A percentile compares a stretch with the other conserved stretches of the same genome.
Conservation (phyloP, 2,797 vertebrate species). For the Sebastolobus alascanus region DNA sequence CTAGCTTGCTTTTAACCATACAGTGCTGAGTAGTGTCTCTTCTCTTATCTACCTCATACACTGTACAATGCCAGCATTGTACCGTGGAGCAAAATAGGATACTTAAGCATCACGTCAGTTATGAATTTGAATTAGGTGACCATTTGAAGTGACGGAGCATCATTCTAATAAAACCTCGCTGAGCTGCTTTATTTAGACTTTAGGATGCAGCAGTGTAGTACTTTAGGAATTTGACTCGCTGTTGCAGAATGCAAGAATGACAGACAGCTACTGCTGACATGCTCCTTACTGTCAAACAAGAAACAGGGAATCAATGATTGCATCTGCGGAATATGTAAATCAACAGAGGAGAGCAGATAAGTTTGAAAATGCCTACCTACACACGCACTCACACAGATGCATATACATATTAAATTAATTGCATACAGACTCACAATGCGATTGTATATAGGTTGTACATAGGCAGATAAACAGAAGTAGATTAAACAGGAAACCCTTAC, state of each 20-base stretch:
- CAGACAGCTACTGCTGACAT: background rate
- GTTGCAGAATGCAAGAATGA: conserved; percentile 3
- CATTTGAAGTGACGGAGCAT: conserved; percentile 24
- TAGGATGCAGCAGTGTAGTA: background rate
- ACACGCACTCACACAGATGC: conserved; percentile 24
- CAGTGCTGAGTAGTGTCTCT: conserved; percentile 71
- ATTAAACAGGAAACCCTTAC: conserved; percentile 45
- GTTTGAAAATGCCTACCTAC: conserved; percentile 29
- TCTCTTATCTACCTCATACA: conserved; percentile 83
- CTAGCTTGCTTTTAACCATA: conserved; percentile 44
- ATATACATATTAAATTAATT: conserved; percentile 29
- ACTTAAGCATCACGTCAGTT: conserved; percentile 25
- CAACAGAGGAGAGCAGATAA: conserved; percentile 2
- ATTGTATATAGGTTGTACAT: conserved; percentile 82
- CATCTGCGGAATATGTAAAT: conserved; percentile 1
- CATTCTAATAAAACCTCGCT: background rate
- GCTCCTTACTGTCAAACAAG: background rate
- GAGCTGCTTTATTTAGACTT: conserved; percentile 32
- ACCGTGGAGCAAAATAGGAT: conserved; percentile 56
- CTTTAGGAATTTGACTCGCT: background rate
- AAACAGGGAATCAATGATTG: conserved; percentile 5
- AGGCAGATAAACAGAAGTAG: conserved; percentile 57
- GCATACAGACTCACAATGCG: conserved; percentile 36
- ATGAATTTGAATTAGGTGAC: conserved; percentile 36
- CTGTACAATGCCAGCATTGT: conserved; percentile 63